These are phyloP conservation scores for Exocentrus adspersus DNA, from an alignment of 2,888 invertebrate genomes.

Conservation along the genomic window DNA sequence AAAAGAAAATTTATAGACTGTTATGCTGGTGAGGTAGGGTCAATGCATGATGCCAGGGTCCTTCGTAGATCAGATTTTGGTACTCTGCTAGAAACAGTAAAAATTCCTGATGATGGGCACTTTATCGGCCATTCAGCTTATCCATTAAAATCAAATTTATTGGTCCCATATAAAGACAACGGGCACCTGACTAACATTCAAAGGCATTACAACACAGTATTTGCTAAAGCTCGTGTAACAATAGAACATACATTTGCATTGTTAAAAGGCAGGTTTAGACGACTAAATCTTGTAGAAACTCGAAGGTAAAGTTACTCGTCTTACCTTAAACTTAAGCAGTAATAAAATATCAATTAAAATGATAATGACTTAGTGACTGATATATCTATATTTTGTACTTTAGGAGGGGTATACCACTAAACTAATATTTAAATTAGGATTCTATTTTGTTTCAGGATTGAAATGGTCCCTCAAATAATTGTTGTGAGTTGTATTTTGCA, in stretches of 20 bases:
- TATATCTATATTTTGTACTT: too few relatives aligned
- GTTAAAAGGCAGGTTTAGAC: constrained; percentile 13
- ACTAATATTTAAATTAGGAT: too few relatives aligned
- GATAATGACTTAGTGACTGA: too few relatives aligned
- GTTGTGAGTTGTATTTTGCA: too few relatives aligned
- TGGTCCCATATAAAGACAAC: constrained; percentile 14
- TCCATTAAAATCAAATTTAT: constrained; percentile 2
- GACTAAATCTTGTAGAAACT: constrained; percentile 17
- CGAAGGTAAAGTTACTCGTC: background rate
- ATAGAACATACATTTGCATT: constrained; percentile 21
- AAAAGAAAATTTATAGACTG: too few relatives aligned
- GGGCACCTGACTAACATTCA: background rate
- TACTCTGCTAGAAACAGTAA: too few relatives aligned
- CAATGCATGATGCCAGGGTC: constrained; percentile 37
- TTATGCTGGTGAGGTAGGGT: too few relatives aligned
- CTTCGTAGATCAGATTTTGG: constrained; percentile 7
- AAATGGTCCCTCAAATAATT: too few relatives aligned
- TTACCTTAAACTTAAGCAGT: background rate
- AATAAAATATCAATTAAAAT: background rate
- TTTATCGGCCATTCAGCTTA: constrained; percentile 21
- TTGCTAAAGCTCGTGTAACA: constrained; percentile 12
- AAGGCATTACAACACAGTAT: constrained; percentile 9
- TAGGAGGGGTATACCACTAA: too few relatives aligned
- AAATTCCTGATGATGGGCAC: background rate
- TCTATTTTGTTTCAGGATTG: too few relatives aligned